These are phyloP conservation scores for Oncorhynchus mykiss DNA, from an alignment of 2,113 vertebrate genomes.

Conservation along the genomic window DNA sequence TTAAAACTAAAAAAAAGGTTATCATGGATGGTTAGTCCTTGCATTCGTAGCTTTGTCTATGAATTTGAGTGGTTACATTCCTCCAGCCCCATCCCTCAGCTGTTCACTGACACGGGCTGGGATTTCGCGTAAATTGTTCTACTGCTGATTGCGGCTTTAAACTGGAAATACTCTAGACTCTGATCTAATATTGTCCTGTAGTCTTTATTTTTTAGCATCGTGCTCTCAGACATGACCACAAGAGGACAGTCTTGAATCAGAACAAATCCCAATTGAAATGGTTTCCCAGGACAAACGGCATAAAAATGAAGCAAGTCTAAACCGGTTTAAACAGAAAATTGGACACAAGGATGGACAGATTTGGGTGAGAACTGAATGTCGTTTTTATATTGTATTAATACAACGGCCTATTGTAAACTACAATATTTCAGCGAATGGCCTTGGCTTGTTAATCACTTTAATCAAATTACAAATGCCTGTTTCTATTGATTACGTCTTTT, in stretches of 20 bases:
- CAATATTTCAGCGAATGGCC: neutral
- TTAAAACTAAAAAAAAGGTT: too few relatives aligned
- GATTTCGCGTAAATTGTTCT: too few relatives aligned
- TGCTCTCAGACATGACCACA: neutral
- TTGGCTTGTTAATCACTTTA: neutral
- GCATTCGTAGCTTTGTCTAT: too few relatives aligned
- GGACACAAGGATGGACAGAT: neutral
- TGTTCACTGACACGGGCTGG: too few relatives aligned
- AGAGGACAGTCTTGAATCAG: constrained; percentile 33
- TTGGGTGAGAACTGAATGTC: constrained; percentile 9
- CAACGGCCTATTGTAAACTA: neutral
- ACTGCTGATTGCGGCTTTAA: too few relatives aligned
- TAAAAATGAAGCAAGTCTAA: constrained; percentile 29
- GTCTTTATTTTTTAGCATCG: neutral
- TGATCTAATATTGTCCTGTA: neutral
- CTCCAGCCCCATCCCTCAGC: too few relatives aligned
- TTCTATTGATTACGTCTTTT: neutral
- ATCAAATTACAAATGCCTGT: neutral
- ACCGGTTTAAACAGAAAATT: constrained; percentile 31
- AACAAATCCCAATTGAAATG: neutral
- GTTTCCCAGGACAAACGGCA: neutral
- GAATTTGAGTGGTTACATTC: too few relatives aligned
- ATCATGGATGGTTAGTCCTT: too few relatives aligned
- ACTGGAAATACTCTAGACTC: neutral
- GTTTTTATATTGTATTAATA: neutral